phyloP scores from a whole-genome alignment of 2,113 vertebrate genomes.

The Marcusenius ussheri region DNA sequence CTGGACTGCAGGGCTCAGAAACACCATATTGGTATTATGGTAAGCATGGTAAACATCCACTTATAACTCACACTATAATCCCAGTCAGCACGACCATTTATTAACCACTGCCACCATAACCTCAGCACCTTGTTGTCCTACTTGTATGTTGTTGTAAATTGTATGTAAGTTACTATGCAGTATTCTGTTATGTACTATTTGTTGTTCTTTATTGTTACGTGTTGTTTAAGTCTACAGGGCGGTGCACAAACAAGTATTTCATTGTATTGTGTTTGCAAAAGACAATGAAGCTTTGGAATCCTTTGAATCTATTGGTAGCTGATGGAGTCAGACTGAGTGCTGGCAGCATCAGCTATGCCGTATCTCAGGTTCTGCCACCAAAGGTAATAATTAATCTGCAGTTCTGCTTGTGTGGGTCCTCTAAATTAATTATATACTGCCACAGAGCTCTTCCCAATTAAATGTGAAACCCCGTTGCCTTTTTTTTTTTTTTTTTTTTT shows the following conservation, averaged over 20 bases:
- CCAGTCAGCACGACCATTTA: background rate
- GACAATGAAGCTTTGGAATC: background rate
- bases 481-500: background rate
- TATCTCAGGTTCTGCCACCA: background rate
- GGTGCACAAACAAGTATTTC: background rate
- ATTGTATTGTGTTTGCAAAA: background rate
- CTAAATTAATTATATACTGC: conserved; percentile 1
- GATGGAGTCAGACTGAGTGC: background rate
- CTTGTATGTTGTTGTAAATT: background rate
- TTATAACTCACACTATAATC: background rate
- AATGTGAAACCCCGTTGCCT: background rate
- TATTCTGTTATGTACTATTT: background rate
- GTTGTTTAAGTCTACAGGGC: background rate
- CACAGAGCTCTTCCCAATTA: background rate
- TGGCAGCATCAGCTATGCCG: background rate
- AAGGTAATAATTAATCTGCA: background rate
- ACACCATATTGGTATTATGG: background rate
- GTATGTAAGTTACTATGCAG: background rate
- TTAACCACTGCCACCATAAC: background rate
- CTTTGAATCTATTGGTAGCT: background rate
- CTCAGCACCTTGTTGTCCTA: background rate
- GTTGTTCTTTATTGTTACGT: background rate
- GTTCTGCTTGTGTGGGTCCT: background rate
- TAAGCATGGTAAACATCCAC: background rate
- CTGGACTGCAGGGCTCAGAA: background rate